Conservation (phyloP, 2,888 invertebrate species). For the Sceliomorpha sp. region DNA sequence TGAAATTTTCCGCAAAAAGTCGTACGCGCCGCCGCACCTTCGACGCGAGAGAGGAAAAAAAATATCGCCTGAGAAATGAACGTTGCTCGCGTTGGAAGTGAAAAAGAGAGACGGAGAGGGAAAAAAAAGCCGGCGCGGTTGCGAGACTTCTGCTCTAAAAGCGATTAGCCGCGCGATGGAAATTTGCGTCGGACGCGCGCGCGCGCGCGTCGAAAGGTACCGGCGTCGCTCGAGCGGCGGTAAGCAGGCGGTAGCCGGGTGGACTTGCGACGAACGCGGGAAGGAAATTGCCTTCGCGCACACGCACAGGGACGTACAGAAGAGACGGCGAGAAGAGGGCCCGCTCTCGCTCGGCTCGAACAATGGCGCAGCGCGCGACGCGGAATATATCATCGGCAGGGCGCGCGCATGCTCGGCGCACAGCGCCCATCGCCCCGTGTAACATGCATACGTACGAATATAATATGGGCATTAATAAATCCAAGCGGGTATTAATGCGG, state of each 20-base stretch:
- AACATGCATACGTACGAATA: constrained; percentile 69
- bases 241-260: constrained; percentile 7
- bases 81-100: too few relatives aligned
- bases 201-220: constrained; percentile 1
- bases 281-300: constrained; percentile 36
- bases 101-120: neutral
- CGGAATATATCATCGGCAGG: constrained; percentile 75
- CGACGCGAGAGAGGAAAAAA: too few relatives aligned
- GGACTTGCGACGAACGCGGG: constrained; percentile 22
- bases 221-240: too few relatives aligned
- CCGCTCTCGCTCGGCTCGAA: constrained; percentile 55
- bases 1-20: too few relatives aligned
- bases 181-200: neutral
- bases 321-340: too few relatives aligned
- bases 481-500: constrained; percentile 76
- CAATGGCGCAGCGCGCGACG: constrained; percentile 71
- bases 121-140: neutral
- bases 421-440: constrained; percentile 36
- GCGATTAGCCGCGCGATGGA: neutral
- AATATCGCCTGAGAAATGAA: too few relatives aligned
- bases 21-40: too few relatives aligned
- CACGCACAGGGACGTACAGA: too few relatives aligned
- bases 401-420: constrained; percentile 56
- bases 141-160: constrained; percentile 3
- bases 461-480: constrained; percentile 79